These are phyloP conservation scores for Drosophila sordidula DNA, from an alignment of 2,888 invertebrate genomes.

Conservation along the genomic window DNA sequence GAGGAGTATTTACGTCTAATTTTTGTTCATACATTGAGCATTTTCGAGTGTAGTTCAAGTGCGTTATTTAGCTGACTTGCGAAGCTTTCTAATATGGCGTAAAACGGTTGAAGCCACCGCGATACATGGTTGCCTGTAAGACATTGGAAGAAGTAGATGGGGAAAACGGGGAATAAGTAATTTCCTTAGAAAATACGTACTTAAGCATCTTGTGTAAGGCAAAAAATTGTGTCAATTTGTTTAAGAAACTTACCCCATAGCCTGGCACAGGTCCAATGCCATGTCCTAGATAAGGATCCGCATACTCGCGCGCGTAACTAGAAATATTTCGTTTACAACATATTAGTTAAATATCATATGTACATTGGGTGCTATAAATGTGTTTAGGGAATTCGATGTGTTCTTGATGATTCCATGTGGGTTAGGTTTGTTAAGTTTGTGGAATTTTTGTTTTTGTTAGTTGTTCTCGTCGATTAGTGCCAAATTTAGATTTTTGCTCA, in stretches of 20 bases:
- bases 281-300: slow-evolving; percentile 97
- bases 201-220: too few relatives aligned
- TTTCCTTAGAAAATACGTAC: neutral
- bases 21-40: slow-evolving; percentile 75
- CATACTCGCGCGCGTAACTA: slow-evolving; percentile 95
- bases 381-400: slow-evolving; percentile 15
- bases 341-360: slow-evolving; percentile 38
- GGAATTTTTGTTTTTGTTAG: slow-evolving; percentile 6
- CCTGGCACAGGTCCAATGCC: slow-evolving; percentile 98
- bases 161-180: neutral
- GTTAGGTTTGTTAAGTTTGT: slow-evolving; percentile 21
- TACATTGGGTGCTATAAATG: neutral
- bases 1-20: slow-evolving; percentile 71
- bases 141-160: slow-evolving; percentile 4
- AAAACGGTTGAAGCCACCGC: slow-evolving; percentile 97
- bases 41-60: slow-evolving; percentile 77
- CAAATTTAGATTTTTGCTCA: slow-evolving; percentile 22
- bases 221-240: neutral
- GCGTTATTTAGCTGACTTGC: slow-evolving; percentile 76
- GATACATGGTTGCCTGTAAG: slow-evolving; percentile 94
- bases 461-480: neutral
- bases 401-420: slow-evolving; percentile 37
- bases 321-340: slow-evolving; percentile 54
- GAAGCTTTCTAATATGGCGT: slow-evolving; percentile 91
- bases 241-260: slow-evolving; percentile 93